Conservation (phyloP, 2,888 invertebrate genomes). For the Resseliella maxima region DNA sequence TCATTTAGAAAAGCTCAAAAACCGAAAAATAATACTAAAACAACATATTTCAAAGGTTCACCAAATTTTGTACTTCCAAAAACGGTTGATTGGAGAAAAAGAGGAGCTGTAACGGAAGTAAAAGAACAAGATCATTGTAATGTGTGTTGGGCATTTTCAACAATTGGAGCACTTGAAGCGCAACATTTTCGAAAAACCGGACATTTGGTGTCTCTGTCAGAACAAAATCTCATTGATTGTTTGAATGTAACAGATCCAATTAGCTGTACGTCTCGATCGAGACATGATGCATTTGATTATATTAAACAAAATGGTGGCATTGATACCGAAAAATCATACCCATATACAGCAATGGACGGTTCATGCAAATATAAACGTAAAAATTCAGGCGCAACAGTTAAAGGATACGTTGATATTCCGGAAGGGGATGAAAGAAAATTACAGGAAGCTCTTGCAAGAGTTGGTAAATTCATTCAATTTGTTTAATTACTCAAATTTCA, state of each 20-base stretch:
- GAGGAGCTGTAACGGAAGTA: conserved; percentile 87
- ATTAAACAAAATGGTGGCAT: conserved; percentile 86
- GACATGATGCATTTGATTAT: conserved; percentile 87
- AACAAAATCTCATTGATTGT: conserved; percentile 93
- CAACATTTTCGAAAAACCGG: conserved; percentile 86
- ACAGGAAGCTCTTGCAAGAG: conserved; percentile 56
- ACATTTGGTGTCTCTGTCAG: conserved; percentile 85
- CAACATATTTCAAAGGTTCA: conserved; percentile 60
- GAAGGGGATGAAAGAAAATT: conserved; percentile 57
- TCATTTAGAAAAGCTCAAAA: no score
- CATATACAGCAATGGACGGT: conserved; percentile 86
- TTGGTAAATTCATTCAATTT: no score
- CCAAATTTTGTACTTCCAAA: conserved; percentile 76
- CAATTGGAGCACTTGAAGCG: conserved; percentile 91
- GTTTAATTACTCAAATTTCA: no score
- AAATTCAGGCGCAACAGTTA: conserved; percentile 81
- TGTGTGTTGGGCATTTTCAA: conserved; percentile 93
- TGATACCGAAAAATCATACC: conserved; percentile 89
- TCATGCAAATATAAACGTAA: conserved; percentile 75
- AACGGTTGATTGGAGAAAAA: conserved; percentile 83
- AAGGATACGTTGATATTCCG: conserved; percentile 68
- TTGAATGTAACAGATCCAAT: conserved; percentile 83
- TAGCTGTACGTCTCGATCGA: conserved; percentile 76
- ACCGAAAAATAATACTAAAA: neutral
- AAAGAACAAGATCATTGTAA: conserved; percentile 93